Conservation (phyloP, 2,113 vertebrate species). For the Zosterops borbonicus region DNA sequence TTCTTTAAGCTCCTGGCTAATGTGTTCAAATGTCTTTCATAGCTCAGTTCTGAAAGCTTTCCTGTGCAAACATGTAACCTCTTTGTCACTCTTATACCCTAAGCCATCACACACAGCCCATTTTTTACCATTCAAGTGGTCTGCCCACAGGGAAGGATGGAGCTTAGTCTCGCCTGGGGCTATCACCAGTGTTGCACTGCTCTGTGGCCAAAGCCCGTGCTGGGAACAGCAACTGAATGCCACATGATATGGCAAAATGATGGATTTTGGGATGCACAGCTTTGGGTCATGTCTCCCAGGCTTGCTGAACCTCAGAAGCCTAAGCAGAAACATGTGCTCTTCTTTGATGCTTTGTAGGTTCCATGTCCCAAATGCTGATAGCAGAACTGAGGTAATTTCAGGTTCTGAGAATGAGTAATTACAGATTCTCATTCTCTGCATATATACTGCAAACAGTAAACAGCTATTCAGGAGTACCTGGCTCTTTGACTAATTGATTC, state of each 20-base stretch:
- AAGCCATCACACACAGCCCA: accelerated
- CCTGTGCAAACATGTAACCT: neutral
- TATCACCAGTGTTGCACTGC: neutral
- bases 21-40: neutral
- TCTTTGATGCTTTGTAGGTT: neutral
- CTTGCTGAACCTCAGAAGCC: neutral
- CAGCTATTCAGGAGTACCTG: neutral
- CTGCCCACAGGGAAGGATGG: neutral
- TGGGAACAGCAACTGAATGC: neutral
- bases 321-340: neutral
- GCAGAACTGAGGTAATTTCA: neutral
- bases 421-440: neutral
- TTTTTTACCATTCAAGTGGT: neutral
- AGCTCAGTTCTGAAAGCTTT: neutral
- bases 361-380: neutral
- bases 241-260: neutral
- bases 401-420: neutral
- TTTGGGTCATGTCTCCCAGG: neutral
- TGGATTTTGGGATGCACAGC: neutral
- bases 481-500: neutral
- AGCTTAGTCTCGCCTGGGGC: neutral
- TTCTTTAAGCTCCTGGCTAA: neutral
- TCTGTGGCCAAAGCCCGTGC: neutral
- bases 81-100: neutral
- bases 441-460: neutral